Evolutionary conservation across 2,888 invertebrate genomes (phyloP), one percentile per base, ranked within the genome.

Genomic region (Suillia variegata): DNA sequence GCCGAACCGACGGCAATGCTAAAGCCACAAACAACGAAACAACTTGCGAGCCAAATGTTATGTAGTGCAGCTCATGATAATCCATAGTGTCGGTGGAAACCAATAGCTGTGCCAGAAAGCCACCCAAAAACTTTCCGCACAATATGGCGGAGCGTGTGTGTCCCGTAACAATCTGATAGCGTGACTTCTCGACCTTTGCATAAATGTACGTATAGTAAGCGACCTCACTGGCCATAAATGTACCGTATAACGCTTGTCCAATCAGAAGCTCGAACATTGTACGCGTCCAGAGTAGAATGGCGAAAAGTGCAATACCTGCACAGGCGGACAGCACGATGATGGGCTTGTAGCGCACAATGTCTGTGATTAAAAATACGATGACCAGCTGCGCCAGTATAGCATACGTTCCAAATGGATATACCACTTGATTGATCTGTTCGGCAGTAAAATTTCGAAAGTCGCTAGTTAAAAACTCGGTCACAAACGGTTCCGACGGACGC

Each of bases 201-300:
- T 96, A 97, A 67, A 96, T 93, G 74, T 97, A 97, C 0, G 96
- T 94, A 74, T 89, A 92, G 80, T 96, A 97, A 0, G 96, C 96
- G 2, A 97, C 91, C 81, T 96, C 96, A 1, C 93, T 89, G 0
- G 96, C 93, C 80, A 90, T 88, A 75, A 93, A 94, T 8, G 92
- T 84, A 8, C 96, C 96, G 78, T 90, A 95, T 70, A 90, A 85
- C 55, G 92, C 85, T 84, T 96, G 89, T 2, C 86, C 84, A 60
- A 86, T 69, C 82, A 80, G 90, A 75, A 96, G 84, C 76, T 87
- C 87, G 65, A 85, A 76, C 63, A 96, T 79, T 42, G 87, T 88
- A 48, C 85, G 82, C 0, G 92, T 91, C 88, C 93, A 90, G 55
- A 93, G 82, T 45, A 96, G 80, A 67, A 94, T 84, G 1, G 86